A percentile compares a stretch with the other conserved stretches of the same genome.
Evolutionary conservation across 2,888 invertebrate genomes (phyloP).

Genomic region (Troilus luridus): DNA sequence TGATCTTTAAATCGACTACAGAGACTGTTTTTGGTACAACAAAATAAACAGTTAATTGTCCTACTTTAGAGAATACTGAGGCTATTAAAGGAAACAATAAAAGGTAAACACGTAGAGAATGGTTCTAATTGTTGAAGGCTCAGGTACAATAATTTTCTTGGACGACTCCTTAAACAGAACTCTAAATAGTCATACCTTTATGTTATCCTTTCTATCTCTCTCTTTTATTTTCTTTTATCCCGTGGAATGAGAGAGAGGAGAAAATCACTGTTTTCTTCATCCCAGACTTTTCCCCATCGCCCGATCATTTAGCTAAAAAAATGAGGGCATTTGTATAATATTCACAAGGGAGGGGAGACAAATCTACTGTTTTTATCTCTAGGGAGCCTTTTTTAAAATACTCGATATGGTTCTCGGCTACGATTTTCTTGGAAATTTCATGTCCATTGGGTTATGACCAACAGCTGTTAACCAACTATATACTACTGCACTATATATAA

Average conservation of each 20-base stretch:
- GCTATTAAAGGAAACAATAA: not conserved
- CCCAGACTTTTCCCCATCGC: not conserved
- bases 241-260: not conserved
- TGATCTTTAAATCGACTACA: too few relatives aligned
- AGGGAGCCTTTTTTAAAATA: conserved; percentile 4
- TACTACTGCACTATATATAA: too few relatives aligned
- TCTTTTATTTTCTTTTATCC: not conserved
- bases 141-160: not conserved
- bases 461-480: too few relatives aligned
- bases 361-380: conserved; percentile 19
- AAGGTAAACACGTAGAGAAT: not conserved
- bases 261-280: not conserved
- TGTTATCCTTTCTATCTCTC: not conserved
- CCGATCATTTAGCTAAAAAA: conserved; percentile 20
- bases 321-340: conserved; percentile 42
- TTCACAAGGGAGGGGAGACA: conserved; percentile 19
- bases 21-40: too few relatives aligned
- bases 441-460: too few relatives aligned
- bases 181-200: not conserved
- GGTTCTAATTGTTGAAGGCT: not conserved
- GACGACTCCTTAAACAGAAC: not conserved
- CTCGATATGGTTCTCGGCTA: not conserved
- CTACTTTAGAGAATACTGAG: not conserved
- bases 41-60: not conserved
- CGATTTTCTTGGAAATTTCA: not conserved